Percentiles rank a stretch among this genome's conserved stretches.
Evolutionary conservation across 2,888 invertebrate genomes (phyloP).

Genomic region (Globia sparganii): DNA sequence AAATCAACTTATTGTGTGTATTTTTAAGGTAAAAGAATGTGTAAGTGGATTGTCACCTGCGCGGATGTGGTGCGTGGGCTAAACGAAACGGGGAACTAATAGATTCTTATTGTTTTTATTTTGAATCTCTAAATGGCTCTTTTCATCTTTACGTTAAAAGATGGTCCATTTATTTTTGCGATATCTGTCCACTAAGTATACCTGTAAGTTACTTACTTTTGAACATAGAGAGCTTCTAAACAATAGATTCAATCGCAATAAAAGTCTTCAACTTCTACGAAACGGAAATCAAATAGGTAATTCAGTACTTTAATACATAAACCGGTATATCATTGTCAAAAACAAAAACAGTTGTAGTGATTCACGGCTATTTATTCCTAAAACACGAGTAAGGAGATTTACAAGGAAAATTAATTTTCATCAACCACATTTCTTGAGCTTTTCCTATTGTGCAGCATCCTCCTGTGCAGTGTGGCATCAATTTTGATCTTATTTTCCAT

Average conservation of each 20-base stretch:
- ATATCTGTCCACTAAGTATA: neutral
- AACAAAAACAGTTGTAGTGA: neutral
- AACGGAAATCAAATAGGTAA: neutral
- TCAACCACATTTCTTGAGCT: neutral
- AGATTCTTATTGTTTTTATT: slow-evolving; percentile 55
- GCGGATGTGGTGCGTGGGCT: slow-evolving; percentile 64
- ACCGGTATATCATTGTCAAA: neutral
- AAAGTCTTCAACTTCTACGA: neutral
- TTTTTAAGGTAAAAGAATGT: slow-evolving; percentile 77
- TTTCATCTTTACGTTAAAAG: slow-evolving; percentile 4
- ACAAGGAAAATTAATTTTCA: no score
- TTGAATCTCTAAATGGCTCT: slow-evolving; percentile 39
- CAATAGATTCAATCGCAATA: neutral
- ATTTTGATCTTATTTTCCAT: neutral
- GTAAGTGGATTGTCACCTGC: slow-evolving; percentile 73
- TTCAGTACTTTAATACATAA: neutral
- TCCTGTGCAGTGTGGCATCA: neutral
- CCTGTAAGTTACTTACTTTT: neutral
- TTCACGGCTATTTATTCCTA: neutral
- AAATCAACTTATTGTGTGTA: slow-evolving; percentile 84
- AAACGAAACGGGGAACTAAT: slow-evolving; percentile 44
- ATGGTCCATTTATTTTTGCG: slow-evolving; percentile 1
- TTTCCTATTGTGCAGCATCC: neutral
- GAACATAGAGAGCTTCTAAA: neutral
- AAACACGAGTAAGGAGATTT: neutral